Evolutionary conservation across 2,797 vertebrate genomes (phyloP).

Genomic region (Enteromius paludinosus): DNA sequence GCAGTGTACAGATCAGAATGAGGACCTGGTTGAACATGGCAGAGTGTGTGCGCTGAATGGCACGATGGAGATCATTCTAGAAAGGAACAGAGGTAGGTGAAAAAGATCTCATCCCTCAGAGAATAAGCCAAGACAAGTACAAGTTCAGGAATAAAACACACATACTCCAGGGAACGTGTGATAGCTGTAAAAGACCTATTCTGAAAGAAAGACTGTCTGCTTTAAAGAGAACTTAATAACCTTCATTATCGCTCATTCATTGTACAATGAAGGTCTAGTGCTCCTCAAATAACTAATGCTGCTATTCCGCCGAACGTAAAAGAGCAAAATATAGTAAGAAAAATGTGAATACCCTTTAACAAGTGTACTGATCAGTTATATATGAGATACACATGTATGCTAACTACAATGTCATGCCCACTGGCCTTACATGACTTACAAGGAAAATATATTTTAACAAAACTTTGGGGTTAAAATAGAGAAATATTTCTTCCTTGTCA

Average conservation of each 20-base stretch:
- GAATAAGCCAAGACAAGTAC: not conserved
- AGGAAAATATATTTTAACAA: not conserved
- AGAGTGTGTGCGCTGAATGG: constrained; percentile 86
- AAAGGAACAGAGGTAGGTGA: constrained; percentile 13
- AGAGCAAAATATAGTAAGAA: not conserved
- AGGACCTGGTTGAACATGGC: constrained; percentile 90
- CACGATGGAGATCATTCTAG: constrained; percentile 86
- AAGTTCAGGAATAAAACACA: not conserved
- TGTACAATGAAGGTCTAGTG: not conserved
- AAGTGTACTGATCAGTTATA: not conserved
- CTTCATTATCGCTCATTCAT: not conserved
- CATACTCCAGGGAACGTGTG: not conserved
- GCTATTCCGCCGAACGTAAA: not conserved
- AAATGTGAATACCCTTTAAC: not conserved
- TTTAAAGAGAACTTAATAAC: constrained; percentile 9
- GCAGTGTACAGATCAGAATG: constrained; percentile 86
- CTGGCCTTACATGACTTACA: not conserved
- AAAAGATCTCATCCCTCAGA: not conserved
- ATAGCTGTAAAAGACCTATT: not conserved
- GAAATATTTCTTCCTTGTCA: not conserved
- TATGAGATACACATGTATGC: not conserved
- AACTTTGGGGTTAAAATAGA: not conserved
- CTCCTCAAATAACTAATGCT: not conserved
- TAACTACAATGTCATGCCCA: not conserved
- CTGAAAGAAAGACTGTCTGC: not conserved